A percentile compares a stretch with the other conserved stretches of the same genome.
These are phyloP conservation scores for Dynastes grantii DNA, from an alignment of 2,888 invertebrate species.

Conservation along the genomic window DNA sequence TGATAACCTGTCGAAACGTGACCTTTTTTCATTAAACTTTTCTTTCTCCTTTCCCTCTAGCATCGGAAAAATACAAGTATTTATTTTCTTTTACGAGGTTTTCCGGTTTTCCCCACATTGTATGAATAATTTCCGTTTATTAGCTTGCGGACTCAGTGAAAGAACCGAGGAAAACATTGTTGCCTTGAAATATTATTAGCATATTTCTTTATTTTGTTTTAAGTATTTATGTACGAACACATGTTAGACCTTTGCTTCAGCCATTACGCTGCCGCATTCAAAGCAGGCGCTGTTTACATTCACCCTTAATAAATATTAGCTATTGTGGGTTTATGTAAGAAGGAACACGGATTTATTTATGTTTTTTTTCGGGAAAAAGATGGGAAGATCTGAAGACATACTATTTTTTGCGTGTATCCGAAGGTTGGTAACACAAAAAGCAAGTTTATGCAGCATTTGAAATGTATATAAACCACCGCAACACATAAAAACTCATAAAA, in stretches of 20 bases:
- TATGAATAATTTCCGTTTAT: neutral
- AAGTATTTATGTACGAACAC: neutral
- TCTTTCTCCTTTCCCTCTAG: no score
- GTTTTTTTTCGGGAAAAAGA: no score
- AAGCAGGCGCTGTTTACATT: neutral
- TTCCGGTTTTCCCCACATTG: neutral
- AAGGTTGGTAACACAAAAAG: no score
- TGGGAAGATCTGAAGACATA: no score
- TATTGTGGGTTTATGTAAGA: neutral
- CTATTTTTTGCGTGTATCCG: no score
- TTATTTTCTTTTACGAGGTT: neutral
- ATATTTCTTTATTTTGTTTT: conserved; percentile 3
- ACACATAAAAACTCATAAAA: no score
- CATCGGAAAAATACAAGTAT: neutral
- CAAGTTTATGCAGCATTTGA: no score
- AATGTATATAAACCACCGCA: no score
- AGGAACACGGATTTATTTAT: no score
- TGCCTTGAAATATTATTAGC: neutral
- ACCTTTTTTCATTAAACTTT: neutral
- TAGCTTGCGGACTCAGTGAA: neutral
- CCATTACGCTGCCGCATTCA: no score
- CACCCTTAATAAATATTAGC: neutral
- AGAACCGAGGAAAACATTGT: neutral
- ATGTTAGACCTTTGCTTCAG: neutral
- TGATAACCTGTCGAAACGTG: conserved; percentile 3